A percentile compares a stretch with the other conserved stretches of the same genome.
These are phyloP conservation scores for Lophotis ruficrista DNA, from an alignment of 2,113 vertebrate genomes.

Conservation along the genomic window DNA sequence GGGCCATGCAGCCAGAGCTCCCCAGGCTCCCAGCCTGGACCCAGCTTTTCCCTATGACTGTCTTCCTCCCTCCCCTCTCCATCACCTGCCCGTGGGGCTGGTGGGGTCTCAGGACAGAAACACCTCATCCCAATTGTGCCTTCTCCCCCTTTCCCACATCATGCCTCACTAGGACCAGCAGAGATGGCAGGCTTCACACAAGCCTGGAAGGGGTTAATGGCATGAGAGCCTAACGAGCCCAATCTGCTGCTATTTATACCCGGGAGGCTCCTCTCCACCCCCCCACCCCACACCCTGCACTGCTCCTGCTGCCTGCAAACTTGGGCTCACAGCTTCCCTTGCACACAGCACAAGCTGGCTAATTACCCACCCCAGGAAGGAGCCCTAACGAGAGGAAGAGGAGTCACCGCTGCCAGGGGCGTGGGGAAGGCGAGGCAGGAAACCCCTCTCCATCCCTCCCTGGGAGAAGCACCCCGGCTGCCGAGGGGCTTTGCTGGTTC, in stretches of 20 bases:
- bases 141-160: not conserved
- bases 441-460: not conserved
- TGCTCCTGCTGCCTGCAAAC: slow-evolving; percentile 36
- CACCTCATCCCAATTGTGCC: not conserved
- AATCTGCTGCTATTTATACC: slow-evolving; percentile 58
- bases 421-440: not conserved
- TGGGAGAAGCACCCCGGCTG: not conserved
- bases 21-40: not conserved
- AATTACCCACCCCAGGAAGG: not conserved
- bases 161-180: fast-evolving
- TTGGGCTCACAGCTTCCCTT: not conserved
- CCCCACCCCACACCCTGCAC: not conserved
- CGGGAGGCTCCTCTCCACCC: slow-evolving; percentile 31
- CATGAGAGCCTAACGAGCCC: not conserved
- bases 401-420: not conserved
- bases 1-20: not conserved
- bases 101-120: fast-evolving
- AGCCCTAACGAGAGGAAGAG: not conserved
- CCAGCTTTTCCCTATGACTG: fast-evolving
- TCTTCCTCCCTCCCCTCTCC: not conserved
- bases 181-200: not conserved
- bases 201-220: slow-evolving; percentile 22
- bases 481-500: not conserved
- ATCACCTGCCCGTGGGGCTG: not conserved
- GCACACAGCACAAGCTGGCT: not conserved